Base-by-base conservation (phyloP, 2,113 vertebrate species). In the Nycticorax nycticorax region DNA sequence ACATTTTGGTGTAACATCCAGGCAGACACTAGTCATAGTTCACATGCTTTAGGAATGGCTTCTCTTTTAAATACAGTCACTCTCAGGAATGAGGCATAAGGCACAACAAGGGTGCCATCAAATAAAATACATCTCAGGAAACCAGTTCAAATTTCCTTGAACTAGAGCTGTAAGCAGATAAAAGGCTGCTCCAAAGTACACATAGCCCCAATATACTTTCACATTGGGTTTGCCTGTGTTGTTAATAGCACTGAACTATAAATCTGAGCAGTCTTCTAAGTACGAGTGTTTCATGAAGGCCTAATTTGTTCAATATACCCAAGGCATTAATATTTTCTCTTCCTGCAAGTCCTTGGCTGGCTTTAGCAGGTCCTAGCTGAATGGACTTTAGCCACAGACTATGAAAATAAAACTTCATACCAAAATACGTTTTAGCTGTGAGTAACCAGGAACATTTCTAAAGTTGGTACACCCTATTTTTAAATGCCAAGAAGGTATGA, bases 161-260 rank as follows among this genome's bases (percentile, higher is more conserved):
- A 32, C 43, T 37, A 16, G 30, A 81, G 8, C 3, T 75, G 33
- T 56, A 37, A 81, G 23, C 48, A 35, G 26, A 27, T 78, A 75
- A 92, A 92, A 60, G 57, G 45, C 43, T 68, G 39, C 30, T 91
- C 60, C 86, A 91, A 87, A 96, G 91, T 93, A 63, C 76, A 53
- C 33, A 16, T 1, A 50, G 21, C 27, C 16, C 43, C 37, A n/a
- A 6, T n/a, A 43, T 10, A 24, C 23, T 33, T 74, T 52, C 52
- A 52, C 35, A 15, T 14, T 77, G 59, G 18, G 8, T 72, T 81
- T 81, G 11, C 39, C 21, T 63, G 11, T 21, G 20, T 37, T 93
- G 59, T 47, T 74, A 80, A 39, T 56, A 94, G 16, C 37, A 52
- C 45, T 72, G 33, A 68, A 28, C 16, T 48, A 19, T 26, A 89